Evolutionary conservation across 2,888 invertebrate species (phyloP), one percentile per base, ranked within the genome.

Genomic region (Pediacus dermestoides): DNA sequence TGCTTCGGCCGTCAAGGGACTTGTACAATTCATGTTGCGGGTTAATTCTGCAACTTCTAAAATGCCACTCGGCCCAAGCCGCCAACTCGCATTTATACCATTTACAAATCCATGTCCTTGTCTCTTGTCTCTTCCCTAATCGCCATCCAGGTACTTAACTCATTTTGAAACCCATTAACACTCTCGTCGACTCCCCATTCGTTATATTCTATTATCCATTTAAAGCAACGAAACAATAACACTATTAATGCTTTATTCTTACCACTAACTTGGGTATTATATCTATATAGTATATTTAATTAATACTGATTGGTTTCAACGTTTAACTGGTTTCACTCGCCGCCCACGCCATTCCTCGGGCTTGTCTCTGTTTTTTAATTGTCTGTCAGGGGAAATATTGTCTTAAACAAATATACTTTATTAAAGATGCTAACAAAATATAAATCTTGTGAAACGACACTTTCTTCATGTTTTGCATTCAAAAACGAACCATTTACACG

Each of bases 11-110:
- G 58, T 55, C 59, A 51, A 55, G 63, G 61, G 64, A 64, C 63
- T 59, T 63, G 57, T 62, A 58, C 61, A 61, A 64, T 64, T 61
- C 62, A 58, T 60, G 61, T 61, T 61, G 60, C 55, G 57, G 58
- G 58, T 55, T 60, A 60, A 58, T 59, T 58, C 50, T 36, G 47
- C 47, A 42, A 42, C 46, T 50, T 42, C 45, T 47, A 42, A 46
- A 50, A 44, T 37, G 42, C 47, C 42, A 39, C 37, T 46, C 47
- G 38, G 27, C 36, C 31, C 28, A 27, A 37, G 25, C 39, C 42
- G 16, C 31, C 13, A 12, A 21, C 33, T 33, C 22, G 16, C 33
- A 33, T 22, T 33, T 22, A 33, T 31, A 31, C 25, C 46, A 38
- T 42, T 42, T 30, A 42, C 34, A 31, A 38, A 42, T 42, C 38